These are phyloP conservation scores for Smutsia temminckii DNA, from an alignment of 2,797 vertebrate genomes.

Conservation along the genomic window DNA sequence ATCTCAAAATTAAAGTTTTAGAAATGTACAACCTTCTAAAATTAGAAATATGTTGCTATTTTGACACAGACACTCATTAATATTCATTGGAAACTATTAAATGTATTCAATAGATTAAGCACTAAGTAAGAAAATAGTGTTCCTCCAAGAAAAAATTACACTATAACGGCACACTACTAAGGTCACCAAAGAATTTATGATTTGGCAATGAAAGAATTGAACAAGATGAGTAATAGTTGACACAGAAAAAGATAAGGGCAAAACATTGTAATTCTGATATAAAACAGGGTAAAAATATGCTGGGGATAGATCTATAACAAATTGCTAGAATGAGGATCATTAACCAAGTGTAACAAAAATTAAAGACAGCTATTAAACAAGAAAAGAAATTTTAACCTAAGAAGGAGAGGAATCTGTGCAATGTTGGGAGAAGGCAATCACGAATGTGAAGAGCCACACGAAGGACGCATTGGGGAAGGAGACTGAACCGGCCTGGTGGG, in stretches of 20 bases:
- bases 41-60: background rate
- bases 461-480: too few species aligned
- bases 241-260: background rate
- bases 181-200: background rate
- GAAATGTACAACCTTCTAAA: background rate
- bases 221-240: background rate
- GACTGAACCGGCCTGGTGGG: background rate
- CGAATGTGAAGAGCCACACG: background rate
- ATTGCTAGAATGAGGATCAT: background rate
- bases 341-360: background rate
- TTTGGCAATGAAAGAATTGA: background rate
- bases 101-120: background rate
- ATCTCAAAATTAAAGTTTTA: background rate
- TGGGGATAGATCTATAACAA: background rate
- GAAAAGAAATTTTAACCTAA: background rate
- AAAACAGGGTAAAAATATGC: background rate
- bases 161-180: background rate
- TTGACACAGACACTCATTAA: background rate
- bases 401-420: background rate
- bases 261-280: background rate
- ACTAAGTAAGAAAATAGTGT: background rate
- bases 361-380: background rate
- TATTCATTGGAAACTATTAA: background rate
- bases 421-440: background rate
- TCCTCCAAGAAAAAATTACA: background rate